Conservation (phyloP, 1,140 invertebrate genomes). For the Hestina assimilis region DNA sequence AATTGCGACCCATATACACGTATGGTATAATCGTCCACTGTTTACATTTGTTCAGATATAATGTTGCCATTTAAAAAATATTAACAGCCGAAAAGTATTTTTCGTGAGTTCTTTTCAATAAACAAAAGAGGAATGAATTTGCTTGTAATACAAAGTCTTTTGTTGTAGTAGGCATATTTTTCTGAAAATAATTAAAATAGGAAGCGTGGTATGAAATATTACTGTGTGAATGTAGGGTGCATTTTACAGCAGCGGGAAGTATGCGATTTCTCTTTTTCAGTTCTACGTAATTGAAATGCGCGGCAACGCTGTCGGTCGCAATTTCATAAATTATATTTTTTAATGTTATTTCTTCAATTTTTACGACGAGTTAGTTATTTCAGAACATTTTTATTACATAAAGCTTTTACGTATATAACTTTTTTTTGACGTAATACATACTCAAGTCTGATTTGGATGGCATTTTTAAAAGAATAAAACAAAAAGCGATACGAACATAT, state of each 20-base stretch:
- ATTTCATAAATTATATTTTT: conserved; percentile 5
- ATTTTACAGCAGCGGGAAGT: background rate
- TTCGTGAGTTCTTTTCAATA: too few species aligned
- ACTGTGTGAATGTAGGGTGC: background rate
- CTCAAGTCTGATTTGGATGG: too few species aligned
- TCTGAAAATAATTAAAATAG: background rate
- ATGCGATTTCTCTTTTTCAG: background rate
- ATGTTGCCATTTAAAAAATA: background rate
- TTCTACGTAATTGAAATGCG: conserved; percentile 10
- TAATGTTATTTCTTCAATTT: conserved; percentile 2
- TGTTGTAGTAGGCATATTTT: background rate
- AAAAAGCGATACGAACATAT: too few species aligned
- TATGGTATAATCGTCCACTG: conserved; percentile 11
- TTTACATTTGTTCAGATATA: background rate
- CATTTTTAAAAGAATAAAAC: too few species aligned
- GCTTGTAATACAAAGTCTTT: background rate
- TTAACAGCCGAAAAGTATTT: background rate
- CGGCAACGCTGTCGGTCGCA: background rate
- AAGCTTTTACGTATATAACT: background rate
- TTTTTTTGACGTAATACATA: too few species aligned
- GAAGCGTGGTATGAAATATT: background rate
- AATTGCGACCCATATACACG: conserved; percentile 35
- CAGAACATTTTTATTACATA: background rate
- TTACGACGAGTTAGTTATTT: background rate
- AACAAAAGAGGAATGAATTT: too few species aligned